phyloP scores from a whole-genome alignment of 2,113 vertebrate genomes.

The Tetrax tetrax region DNA sequence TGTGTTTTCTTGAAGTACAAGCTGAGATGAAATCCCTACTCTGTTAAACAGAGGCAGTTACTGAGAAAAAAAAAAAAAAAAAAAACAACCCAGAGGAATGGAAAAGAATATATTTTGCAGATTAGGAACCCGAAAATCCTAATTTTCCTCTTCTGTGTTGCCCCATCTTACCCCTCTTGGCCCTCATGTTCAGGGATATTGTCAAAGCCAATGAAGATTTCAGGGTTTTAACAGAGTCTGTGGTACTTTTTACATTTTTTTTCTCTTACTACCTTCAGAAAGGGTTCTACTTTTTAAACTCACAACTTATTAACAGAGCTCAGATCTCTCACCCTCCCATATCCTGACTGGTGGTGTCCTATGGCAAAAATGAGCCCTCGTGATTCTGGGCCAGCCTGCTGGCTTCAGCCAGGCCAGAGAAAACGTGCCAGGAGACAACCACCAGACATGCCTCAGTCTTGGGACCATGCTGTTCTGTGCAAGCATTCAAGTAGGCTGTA shows the following conservation, averaged over 20 bases:
- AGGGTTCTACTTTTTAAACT: background rate
- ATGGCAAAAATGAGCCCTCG: background rate
- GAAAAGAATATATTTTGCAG: background rate
- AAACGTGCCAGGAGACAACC: background rate
- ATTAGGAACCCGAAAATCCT: background rate
- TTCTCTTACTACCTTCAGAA: background rate
- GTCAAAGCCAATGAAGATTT: background rate
- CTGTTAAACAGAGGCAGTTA: background rate
- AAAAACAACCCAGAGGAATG: background rate
- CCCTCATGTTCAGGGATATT: background rate
- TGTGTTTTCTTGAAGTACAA: background rate
- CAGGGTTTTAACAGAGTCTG: background rate
- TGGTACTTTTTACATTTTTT: background rate
- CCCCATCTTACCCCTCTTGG: background rate
- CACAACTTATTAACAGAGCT: background rate
- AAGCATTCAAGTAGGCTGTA: background rate
- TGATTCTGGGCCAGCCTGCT: background rate
- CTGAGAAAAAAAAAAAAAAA: background rate
- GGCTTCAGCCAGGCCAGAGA: background rate
- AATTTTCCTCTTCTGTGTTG: background rate
- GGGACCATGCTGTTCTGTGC: background rate
- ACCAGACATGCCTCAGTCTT: background rate
- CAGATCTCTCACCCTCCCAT: background rate
- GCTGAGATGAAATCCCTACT: background rate
- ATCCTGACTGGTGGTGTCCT: background rate